A percentile compares a stretch with the other conserved stretches of the same genome.
phyloP scores from a whole-genome alignment of 2,888 invertebrate species.

The Yponomeuta plumbellus region DNA sequence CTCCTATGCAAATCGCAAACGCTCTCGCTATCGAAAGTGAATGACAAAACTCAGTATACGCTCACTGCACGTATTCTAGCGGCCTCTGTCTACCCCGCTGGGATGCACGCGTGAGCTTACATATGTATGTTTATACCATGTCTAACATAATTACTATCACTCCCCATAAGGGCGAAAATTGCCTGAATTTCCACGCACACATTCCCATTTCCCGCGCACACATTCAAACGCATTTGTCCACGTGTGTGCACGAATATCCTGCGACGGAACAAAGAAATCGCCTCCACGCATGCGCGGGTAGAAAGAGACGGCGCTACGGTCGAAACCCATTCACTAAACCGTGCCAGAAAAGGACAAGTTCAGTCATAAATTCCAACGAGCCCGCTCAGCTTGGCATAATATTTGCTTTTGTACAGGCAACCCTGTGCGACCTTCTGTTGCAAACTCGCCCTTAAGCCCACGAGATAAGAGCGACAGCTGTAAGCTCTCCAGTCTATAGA shows the following conservation, averaged over 20 bases:
- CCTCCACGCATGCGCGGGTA: slow-evolving; percentile 22
- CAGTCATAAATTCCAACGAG: slow-evolving; percentile 27
- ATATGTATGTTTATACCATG: no score
- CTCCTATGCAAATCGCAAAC: no score
- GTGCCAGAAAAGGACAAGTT: slow-evolving; percentile 20
- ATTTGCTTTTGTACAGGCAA: slow-evolving; percentile 17
- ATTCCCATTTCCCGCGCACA: not conserved
- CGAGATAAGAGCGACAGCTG: not conserved
- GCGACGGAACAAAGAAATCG: slow-evolving; percentile 25
- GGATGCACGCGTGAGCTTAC: no score
- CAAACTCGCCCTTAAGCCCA: not conserved
- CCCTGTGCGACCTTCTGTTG: not conserved
- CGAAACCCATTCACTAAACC: slow-evolving; percentile 23
- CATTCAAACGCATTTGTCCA: not conserved
- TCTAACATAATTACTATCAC: no score
- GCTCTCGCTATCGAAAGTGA: no score
- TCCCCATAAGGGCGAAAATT: not conserved
- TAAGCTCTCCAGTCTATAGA: not conserved
- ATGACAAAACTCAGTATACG: no score
- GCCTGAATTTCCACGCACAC: no score
- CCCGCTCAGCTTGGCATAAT: slow-evolving; percentile 12
- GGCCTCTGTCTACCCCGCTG: no score
- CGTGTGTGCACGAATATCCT: not conserved
- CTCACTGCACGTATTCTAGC: no score
- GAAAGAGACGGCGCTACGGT: slow-evolving; percentile 24